These are phyloP conservation scores for Urocynchramus pylzowi DNA, from an alignment of 2,113 vertebrate species.

Conservation along the genomic window DNA sequence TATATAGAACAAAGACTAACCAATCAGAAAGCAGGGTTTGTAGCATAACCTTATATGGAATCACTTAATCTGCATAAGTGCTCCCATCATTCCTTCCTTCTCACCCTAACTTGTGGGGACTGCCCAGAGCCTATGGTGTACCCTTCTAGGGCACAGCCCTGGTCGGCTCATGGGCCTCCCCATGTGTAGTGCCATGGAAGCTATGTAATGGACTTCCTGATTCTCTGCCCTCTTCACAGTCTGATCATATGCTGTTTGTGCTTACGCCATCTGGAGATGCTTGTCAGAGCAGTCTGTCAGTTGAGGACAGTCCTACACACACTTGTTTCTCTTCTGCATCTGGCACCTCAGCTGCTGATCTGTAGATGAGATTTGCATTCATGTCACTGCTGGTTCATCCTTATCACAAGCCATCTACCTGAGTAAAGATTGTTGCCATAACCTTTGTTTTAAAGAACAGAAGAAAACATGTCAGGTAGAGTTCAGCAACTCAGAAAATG, in stretches of 20 bases:
- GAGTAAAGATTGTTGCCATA: neutral
- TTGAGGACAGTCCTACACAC: neutral
- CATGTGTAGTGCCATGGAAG: neutral
- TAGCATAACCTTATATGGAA: neutral
- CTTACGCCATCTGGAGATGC: neutral
- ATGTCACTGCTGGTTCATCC: neutral
- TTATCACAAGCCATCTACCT: neutral
- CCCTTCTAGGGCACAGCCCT: neutral
- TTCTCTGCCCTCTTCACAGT: neutral
- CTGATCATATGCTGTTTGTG: neutral
- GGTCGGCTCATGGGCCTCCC: neutral
- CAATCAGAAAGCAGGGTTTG: neutral
- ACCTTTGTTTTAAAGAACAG: neutral
- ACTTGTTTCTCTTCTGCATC: neutral
- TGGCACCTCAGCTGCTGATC: neutral
- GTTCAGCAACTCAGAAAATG: neutral
- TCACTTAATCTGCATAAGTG: neutral
- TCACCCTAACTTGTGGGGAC: neutral
- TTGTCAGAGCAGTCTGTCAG: neutral
- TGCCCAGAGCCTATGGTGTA: neutral
- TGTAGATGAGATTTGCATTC: neutral
- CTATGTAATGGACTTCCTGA: neutral
- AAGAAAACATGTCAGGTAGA: neutral
- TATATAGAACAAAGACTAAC: neutral
- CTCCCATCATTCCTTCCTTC: neutral